Conservation (phyloP, 1,140 invertebrate species). For the Neodiprion lecontei region DNA sequence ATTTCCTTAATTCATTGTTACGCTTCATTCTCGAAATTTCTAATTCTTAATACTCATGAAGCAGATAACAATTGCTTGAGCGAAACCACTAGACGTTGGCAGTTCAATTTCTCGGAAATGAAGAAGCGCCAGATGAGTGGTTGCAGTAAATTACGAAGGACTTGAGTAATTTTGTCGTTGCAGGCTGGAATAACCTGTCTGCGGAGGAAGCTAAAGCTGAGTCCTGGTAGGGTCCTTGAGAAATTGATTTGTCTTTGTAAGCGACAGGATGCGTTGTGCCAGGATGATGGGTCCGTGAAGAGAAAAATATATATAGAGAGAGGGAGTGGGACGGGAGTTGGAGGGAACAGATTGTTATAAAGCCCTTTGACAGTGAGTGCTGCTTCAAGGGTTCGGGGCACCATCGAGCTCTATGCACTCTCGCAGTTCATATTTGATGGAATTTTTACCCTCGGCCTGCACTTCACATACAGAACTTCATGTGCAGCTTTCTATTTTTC, state of each 20-base stretch:
- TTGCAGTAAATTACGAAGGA: no score
- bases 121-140: no score
- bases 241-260: slow-evolving; percentile 48
- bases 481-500: neutral
- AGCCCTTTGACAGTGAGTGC: slow-evolving; percentile 44
- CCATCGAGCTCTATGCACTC: slow-evolving; percentile 17
- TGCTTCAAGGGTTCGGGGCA: slow-evolving; percentile 37
- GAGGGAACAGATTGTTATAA: slow-evolving; percentile 44
- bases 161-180: no score
- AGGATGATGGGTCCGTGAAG: neutral
- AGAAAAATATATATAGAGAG: no score
- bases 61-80: no score
- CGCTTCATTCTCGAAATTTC: no score
- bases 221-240: slow-evolving; percentile 5
- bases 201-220: no score
- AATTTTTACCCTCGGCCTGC: slow-evolving; percentile 5
- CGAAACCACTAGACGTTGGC: no score
- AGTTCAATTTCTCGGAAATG: no score
- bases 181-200: no score
- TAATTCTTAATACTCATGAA: no score
- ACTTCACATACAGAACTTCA: neutral
- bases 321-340: slow-evolving; percentile 31
- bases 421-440: slow-evolving; percentile 11
- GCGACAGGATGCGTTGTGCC: slow-evolving; percentile 36
- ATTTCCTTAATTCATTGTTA: no score